Conservation (phyloP, 2,888 invertebrate species). For the Mamestra brassicae region DNA sequence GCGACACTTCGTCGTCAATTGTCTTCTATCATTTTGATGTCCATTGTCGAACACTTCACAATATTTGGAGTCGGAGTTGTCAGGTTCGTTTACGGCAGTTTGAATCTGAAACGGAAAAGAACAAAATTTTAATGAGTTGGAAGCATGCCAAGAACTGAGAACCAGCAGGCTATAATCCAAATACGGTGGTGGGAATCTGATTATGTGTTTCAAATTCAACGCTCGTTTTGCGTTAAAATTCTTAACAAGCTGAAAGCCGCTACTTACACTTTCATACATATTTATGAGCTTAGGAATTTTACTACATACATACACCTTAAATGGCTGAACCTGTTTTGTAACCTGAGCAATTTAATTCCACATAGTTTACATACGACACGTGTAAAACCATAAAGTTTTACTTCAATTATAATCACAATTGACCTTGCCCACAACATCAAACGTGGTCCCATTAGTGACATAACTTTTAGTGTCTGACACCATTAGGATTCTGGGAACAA, state of each 20-base stretch:
- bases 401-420: constrained; percentile 20
- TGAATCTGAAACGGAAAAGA: constrained; percentile 76
- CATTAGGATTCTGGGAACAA: constrained; percentile 32
- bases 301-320: constrained; percentile 9
- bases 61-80: constrained; percentile 33
- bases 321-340: constrained; percentile 25
- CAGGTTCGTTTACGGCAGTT: constrained; percentile 30
- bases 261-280: constrained; percentile 29
- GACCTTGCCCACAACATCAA: constrained; percentile 15
- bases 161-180: constrained; percentile 17
- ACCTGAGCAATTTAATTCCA: constrained; percentile 20
- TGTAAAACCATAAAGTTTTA: constrained; percentile 14
- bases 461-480: constrained; percentile 22
- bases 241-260: constrained; percentile 29
- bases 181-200: constrained; percentile 31
- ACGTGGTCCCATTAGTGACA: constrained; percentile 10
- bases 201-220: constrained; percentile 41
- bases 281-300: constrained; percentile 31
- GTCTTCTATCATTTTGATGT: constrained; percentile 82
- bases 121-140: constrained; percentile 54
- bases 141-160: constrained; percentile 36
- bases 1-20: constrained; percentile 75
- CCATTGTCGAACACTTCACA: constrained; percentile 57
- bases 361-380: constrained; percentile 11
- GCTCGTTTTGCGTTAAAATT: constrained; percentile 26